These are phyloP conservation scores for Suillia variegata DNA, from an alignment of 2,888 invertebrate species.

Conservation along the genomic window DNA sequence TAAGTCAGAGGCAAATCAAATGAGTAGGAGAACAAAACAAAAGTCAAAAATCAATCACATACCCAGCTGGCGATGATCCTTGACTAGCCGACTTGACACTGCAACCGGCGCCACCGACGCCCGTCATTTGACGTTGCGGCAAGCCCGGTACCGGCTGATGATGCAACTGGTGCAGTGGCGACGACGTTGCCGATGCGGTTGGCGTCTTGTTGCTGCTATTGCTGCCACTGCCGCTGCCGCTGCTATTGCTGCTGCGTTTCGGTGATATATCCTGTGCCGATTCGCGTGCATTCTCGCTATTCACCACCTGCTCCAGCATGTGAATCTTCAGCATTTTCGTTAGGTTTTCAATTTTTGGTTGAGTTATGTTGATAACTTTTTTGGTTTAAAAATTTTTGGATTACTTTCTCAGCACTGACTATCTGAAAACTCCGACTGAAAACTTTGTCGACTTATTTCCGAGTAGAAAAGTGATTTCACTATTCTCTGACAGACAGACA, in stretches of 20 bases:
- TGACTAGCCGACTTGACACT: slow-evolving; percentile 54
- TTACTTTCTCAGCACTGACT: not conserved
- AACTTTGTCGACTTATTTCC: not conserved
- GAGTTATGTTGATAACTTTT: slow-evolving; percentile 7
- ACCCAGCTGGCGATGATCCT: slow-evolving; percentile 60
- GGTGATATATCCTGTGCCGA: slow-evolving; percentile 44
- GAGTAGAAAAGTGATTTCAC: not conserved
- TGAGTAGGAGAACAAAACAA: too few relatives aligned
- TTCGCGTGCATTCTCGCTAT: slow-evolving; percentile 64
- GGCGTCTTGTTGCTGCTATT: slow-evolving; percentile 42
- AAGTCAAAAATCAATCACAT: too few relatives aligned
- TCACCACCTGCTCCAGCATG: slow-evolving; percentile 76
- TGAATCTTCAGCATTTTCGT: slow-evolving; percentile 73
- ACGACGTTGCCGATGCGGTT: slow-evolving; percentile 50
- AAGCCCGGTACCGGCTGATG: slow-evolving; percentile 35
- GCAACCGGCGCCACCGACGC: too few relatives aligned
- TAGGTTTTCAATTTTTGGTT: not conserved
- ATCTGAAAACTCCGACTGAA: not conserved
- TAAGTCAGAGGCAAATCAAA: too few relatives aligned
- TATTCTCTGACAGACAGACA: too few relatives aligned
- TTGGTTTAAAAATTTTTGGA: slow-evolving; percentile 5
- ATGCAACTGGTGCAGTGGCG: slow-evolving; percentile 51
- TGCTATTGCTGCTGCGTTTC: slow-evolving; percentile 34
- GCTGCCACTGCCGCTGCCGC: slow-evolving; percentile 20
- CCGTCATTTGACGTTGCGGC: slow-evolving; percentile 44